A percentile compares a stretch with the other conserved stretches of the same genome.
Conservation (phyloP, 2,797 vertebrate genomes). For the Phoeniculus purpureus region DNA sequence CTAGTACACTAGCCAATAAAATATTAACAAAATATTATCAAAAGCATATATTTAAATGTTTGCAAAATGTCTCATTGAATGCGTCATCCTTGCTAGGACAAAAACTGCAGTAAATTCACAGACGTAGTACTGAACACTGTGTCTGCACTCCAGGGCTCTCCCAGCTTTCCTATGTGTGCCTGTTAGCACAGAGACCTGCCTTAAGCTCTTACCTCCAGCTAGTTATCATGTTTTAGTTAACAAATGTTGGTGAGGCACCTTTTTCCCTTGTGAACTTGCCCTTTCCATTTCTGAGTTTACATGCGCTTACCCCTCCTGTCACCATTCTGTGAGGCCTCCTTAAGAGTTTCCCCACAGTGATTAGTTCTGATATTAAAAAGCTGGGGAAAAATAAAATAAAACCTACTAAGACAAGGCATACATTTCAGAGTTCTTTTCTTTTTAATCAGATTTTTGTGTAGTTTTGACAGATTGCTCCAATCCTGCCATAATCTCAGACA, state of each 20-base stretch:
- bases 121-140: not conserved
- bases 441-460: not conserved
- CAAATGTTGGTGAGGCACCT: not conserved
- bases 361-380: not conserved
- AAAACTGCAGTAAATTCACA: not conserved
- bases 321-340: not conserved
- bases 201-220: not conserved
- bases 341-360: not conserved
- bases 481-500: not conserved
- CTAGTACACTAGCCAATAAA: not conserved
- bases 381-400: not conserved
- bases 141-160: not conserved
- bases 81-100: not conserved
- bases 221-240: not conserved
- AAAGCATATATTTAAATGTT: not conserved
- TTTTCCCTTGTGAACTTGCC: not conserved
- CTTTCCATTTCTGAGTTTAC: not conserved
- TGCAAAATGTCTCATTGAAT: not conserved
- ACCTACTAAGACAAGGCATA: not conserved
- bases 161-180: not conserved
- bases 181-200: not conserved
- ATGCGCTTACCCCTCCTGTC: not conserved
- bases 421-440: not conserved
- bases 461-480: not conserved
- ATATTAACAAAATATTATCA: not conserved